phyloP scores from a whole-genome alignment of 2,797 vertebrate genomes.

The Esox masquinongy region DNA sequence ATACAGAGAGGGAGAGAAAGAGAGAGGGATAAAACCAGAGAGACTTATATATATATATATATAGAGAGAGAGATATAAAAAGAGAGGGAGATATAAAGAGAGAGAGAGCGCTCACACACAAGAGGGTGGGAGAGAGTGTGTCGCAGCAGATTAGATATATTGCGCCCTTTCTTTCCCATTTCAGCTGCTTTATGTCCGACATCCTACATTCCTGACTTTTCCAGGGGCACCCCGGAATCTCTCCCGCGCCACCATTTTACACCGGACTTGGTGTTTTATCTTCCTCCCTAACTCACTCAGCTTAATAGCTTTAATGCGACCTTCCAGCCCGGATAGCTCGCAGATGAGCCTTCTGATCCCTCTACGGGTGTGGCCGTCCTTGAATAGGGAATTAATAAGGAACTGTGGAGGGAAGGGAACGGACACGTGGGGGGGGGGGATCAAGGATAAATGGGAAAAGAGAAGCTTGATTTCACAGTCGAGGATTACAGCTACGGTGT shows the following conservation, averaged over 20 bases:
- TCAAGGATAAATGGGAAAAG: neutral
- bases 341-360: constrained; percentile 44
- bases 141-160: constrained; percentile 28
- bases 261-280: constrained; percentile 24
- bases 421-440: neutral
- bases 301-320: constrained; percentile 58
- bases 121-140: neutral
- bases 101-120: neutral
- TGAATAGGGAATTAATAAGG: constrained; percentile 30
- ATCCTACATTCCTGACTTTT: constrained; percentile 14
- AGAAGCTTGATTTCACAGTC: constrained; percentile 41
- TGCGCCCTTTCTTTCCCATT: constrained; percentile 21
- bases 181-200: constrained; percentile 37
- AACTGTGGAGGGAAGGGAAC: constrained; percentile 11
- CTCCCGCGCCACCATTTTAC: neutral
- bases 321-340: constrained; percentile 34
- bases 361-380: constrained; percentile 36
- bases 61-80: neutral
- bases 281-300: constrained; percentile 38
- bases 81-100: neutral
- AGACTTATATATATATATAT: neutral
- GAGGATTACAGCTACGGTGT: constrained; percentile 35
- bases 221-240: neutral
- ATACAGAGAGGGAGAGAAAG: constrained; percentile 7
- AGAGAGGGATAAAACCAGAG: neutral